phyloP scores from a whole-genome alignment of 2,113 vertebrate genomes.

The Eudyptes chrysolophus region DNA sequence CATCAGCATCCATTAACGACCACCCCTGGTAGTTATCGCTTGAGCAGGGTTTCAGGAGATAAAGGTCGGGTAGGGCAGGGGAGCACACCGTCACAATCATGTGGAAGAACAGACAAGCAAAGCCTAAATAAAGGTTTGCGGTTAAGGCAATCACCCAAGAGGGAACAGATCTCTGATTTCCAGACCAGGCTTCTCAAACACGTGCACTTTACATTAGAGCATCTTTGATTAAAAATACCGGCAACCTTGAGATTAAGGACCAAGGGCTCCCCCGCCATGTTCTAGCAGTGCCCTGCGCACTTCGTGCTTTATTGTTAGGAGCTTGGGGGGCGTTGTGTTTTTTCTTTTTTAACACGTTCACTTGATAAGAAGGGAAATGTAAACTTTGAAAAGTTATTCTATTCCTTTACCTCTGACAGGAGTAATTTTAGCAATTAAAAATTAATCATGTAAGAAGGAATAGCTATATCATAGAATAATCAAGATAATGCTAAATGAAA shows the following conservation, averaged over 20 bases:
- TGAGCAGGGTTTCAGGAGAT: no score
- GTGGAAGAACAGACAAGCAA: background rate
- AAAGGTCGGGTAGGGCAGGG: no score
- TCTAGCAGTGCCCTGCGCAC: background rate
- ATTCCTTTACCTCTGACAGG: constrained; percentile 10
- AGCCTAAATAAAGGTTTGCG: background rate
- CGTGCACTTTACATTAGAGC: background rate
- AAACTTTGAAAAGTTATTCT: constrained; percentile 18
- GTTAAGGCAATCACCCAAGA: background rate
- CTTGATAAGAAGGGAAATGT: background rate
- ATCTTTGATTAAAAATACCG: background rate
- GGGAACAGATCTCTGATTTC: background rate
- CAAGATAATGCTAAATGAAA: constrained; percentile 53
- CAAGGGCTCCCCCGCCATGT: background rate
- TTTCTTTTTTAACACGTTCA: background rate
- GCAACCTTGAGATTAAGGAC: background rate
- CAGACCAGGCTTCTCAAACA: background rate
- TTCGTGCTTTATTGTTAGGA: constrained; percentile 10
- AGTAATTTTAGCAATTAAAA: constrained; percentile 47
- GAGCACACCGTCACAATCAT: no score
- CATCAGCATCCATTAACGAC: no score
- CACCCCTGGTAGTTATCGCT: no score
- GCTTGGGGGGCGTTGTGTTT: background rate
- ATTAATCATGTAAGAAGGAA: constrained; percentile 38
- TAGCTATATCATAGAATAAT: constrained; percentile 47